Evolutionary conservation across 2,797 vertebrate genomes (phyloP), one percentile per base, ranked within the genome.

Genomic region (Enteromius trimaculatus): DNA sequence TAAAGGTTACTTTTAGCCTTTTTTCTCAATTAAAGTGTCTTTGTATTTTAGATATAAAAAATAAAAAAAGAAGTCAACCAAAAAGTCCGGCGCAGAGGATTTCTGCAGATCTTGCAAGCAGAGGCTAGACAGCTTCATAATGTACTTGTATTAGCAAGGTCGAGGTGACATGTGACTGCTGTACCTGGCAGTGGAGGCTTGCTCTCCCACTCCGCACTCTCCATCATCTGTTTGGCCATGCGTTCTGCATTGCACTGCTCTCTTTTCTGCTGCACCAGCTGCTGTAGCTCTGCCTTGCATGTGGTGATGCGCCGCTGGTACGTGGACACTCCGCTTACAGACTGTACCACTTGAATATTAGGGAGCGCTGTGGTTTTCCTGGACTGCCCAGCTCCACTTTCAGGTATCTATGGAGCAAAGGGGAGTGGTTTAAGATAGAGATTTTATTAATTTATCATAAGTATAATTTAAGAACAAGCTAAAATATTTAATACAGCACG

Each of bases 121-220:
- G 21, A 60, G 13, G n/a, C 51, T 60, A 29, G 75, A 62, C 17
- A 21, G 23, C 39, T 17, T 31, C 26, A 42, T 29, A 6, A 77
- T 13, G 26, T 14, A 13, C 70, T 23, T 13, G 17, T 29, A 6
- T 77, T 34, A 7, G 3, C 3, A 4, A 16, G 44, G 44, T 47
- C 1, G 23, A 42, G 60, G 47, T 10, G 31, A 51, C 29, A 64
- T 31, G 21, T 34, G 47, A 68, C 19, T n/a, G 47, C 26, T 71
- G 23, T 84, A 99, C 98, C 98, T 80, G 98, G 97, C 0, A 97
- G 96, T 0, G 98, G 98, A 0, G 98, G 97, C 2, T 96, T 95
- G 85, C 96, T 98, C 92, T 99, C 98, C 98, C 98, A 99, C 90
- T 99, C 98, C 0, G 97, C 96, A 23, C 96, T 97, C 90, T 99